Conservation (phyloP, 2,113 vertebrate genomes). For the Salvelinus sp. region DNA sequence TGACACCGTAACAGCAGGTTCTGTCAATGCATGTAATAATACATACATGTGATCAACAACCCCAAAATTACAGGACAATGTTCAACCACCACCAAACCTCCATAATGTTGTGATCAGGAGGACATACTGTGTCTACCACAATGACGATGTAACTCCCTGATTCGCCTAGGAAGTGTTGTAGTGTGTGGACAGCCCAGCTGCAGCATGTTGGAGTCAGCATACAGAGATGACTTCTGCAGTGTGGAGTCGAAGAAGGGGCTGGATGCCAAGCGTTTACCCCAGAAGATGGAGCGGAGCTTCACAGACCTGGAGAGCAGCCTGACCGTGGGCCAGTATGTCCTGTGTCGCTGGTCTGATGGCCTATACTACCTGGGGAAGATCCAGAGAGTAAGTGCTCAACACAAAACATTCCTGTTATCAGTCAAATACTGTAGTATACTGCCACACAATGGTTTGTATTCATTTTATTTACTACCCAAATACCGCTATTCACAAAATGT, state of each 20-base stretch:
- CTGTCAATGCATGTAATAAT: too few species aligned
- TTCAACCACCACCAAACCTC: too few species aligned
- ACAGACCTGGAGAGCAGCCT: constrained; percentile 79
- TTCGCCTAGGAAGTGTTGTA: background rate
- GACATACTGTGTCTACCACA: too few species aligned
- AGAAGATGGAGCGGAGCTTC: constrained; percentile 59
- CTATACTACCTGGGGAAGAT: constrained; percentile 96
- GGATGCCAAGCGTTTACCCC: constrained; percentile 50
- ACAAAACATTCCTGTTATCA: background rate
- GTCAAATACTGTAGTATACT: too few species aligned
- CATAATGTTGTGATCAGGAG: too few species aligned
- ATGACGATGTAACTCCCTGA: too few species aligned
- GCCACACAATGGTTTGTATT: too few species aligned
- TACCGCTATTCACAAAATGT: too few species aligned
- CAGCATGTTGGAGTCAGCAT: constrained; percentile 68
- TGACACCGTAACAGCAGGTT: too few species aligned
- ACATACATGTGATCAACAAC: too few species aligned
- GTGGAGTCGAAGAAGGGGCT: constrained; percentile 53
- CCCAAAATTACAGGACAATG: too few species aligned
- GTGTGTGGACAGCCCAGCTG: background rate
- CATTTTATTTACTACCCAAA: too few species aligned
- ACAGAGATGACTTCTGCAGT: constrained; percentile 44
- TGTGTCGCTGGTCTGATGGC: constrained; percentile 94
- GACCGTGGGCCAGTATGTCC: constrained; percentile 88
- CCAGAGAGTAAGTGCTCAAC: constrained; percentile 79